Evolutionary conservation across 2,113 vertebrate genomes (phyloP), one percentile per base, ranked within the genome.

Genomic region (Equus quagga): DNA sequence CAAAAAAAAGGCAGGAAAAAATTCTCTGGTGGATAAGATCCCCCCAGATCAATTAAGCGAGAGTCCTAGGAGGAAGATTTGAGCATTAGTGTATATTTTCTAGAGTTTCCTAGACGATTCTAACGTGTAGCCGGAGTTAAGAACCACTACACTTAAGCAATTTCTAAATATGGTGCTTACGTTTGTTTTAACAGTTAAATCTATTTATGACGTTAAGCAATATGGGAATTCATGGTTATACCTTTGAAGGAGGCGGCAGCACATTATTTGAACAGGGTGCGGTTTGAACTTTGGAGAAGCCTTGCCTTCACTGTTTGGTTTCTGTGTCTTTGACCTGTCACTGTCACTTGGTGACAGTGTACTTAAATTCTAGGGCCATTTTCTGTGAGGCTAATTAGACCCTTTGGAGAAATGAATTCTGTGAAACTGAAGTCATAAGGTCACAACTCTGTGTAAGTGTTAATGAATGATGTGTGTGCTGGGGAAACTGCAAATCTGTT

Each of bases 401-500:
- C 2, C 23, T 80, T 83, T 84, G 11, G 84, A 97, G 78, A 78
- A 82, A 19, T 60, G 58, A 93, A 85, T 86, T 81, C 72, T 91
- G 44, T 75, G 23, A 64, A 69, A 49, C 14, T 46, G 33, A 91
- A 94, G 69, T 95, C 93, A 82, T 58, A 78, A 76, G 76, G 15
- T 94, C 72, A 24, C 60, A 94, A 21, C 31, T 92, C 91, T 89
- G 23, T 18, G 12, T 3, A 15, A 81, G 88, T 91, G 89, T 28
- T 86, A 93, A 79, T 46, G 41, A 78, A 72, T 69, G 56, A 58
- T 44, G 13, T 65, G 28, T n/a, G 18, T 9, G 28, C n/a, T 23
- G 24, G 31, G n/a, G 62, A 78, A 89, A 97, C 54, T 82, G 54
- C 31, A 12, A 64, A 82, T 91, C 54, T 82, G 31, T 96, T 91